Percentiles rank a stretch among this genome's conserved stretches.
phyloP scores from a whole-genome alignment of 2,888 invertebrate genomes.

The Cheilosia variabilis region DNA sequence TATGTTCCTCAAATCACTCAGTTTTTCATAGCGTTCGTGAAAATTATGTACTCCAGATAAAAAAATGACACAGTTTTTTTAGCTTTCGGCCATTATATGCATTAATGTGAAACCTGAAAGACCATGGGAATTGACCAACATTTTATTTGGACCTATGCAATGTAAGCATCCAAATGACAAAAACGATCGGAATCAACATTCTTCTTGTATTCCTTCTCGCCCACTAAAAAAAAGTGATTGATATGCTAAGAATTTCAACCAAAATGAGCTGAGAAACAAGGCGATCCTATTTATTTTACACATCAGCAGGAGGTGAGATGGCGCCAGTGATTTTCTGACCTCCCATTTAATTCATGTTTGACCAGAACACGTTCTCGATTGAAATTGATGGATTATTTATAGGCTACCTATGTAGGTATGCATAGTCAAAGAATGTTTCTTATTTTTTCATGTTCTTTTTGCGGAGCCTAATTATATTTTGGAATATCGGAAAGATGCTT shows the following conservation, averaged over 20 bases:
- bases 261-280: constrained; percentile 55
- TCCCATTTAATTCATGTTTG: constrained; percentile 43
- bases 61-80: no score
- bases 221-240: constrained; percentile 40
- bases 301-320: constrained; percentile 82
- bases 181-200: constrained; percentile 13
- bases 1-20: no score
- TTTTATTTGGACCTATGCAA: background rate
- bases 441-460: constrained; percentile 15
- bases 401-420: constrained; percentile 3
- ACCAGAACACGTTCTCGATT: constrained; percentile 24
- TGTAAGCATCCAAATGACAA: constrained; percentile 12
- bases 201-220: constrained; percentile 29
- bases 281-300: constrained; percentile 69
- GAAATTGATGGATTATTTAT: constrained; percentile 55
- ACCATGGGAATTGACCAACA: no score
- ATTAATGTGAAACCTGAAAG: no score
- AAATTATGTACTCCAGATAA: no score
- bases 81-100: no score
- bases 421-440: constrained; percentile 9
- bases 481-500: constrained; percentile 10
- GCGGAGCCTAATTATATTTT: constrained; percentile 20
- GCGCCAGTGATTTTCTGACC: constrained; percentile 82
- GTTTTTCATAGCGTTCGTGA: no score
- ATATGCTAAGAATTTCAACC: constrained; percentile 45